phyloP scores from a whole-genome alignment of 2,113 vertebrate genomes.

The Xiphorhynchus elegans region DNA sequence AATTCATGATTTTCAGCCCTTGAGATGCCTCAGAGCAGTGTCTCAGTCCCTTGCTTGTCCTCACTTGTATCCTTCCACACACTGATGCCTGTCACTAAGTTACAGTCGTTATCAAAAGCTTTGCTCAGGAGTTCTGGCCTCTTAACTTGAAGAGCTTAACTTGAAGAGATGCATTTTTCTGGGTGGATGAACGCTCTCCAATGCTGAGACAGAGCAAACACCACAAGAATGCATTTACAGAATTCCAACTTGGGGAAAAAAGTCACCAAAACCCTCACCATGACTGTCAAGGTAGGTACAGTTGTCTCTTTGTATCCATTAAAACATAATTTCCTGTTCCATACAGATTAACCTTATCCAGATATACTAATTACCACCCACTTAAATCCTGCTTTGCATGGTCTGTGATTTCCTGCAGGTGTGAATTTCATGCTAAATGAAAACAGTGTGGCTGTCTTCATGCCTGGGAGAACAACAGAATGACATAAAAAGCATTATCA shows the following conservation, averaged over 20 bases:
- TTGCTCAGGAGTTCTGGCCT: neutral
- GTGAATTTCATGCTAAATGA: neutral
- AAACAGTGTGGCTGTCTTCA: neutral
- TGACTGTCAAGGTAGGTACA: rapidly evolving
- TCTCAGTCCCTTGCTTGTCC: neutral
- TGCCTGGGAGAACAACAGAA: neutral
- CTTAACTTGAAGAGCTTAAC: too few relatives aligned
- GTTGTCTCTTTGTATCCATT: neutral
- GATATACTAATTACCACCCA: neutral
- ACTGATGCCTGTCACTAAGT: neutral
- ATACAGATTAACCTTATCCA: neutral
- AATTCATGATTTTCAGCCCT: neutral
- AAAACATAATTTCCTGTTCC: neutral
- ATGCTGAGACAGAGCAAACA: neutral
- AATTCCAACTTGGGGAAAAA: neutral
- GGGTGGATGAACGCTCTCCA: too few relatives aligned
- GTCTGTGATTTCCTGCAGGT: neutral
- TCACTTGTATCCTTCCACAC: neutral
- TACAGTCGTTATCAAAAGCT: rapidly evolving
- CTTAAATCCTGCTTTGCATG: neutral
- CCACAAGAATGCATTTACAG: neutral
- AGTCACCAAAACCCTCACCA: neutral
- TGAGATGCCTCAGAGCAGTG: neutral
- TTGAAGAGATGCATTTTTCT: neutral
- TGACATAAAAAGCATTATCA: neutral